phyloP scores from a whole-genome alignment of 2,113 vertebrate genomes.

The Loxodonta africana region DNA sequence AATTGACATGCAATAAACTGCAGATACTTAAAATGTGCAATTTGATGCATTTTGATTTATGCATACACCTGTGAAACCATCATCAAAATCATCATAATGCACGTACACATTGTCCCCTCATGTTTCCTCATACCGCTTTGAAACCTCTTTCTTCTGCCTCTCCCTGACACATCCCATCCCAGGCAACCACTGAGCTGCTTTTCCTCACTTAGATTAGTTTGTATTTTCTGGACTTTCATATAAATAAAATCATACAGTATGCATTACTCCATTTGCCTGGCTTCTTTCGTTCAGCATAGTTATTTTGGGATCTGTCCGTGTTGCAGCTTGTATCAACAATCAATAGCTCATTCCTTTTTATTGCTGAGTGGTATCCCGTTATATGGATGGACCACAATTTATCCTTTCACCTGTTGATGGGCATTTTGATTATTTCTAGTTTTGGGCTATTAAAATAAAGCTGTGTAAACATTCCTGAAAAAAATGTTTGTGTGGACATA shows the following conservation, averaged over 20 bases:
- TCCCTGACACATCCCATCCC: background rate
- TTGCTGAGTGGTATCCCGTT: background rate
- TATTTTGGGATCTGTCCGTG: background rate
- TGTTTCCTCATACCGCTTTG: background rate
- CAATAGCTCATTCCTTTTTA: background rate
- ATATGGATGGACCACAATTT: background rate
- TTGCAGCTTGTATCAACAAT: background rate
- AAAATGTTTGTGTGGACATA: background rate
- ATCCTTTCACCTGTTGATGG: background rate
- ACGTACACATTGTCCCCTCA: background rate
- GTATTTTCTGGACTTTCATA: background rate
- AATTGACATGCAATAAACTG: background rate
- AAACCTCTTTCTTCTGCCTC: background rate
- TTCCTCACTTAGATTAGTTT: background rate
- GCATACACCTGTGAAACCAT: background rate
- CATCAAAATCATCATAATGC: background rate
- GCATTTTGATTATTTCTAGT: background rate
- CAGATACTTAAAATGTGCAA: background rate
- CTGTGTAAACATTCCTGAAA: background rate
- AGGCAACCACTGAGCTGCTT: background rate
- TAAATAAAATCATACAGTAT: background rate
- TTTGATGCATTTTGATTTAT: background rate
- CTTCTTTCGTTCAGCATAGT: background rate
- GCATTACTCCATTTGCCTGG: background rate
- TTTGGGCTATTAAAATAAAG: constrained; percentile 5